A percentile compares a stretch with the other conserved stretches of the same genome.
Evolutionary conservation across 1,140 invertebrate genomes (phyloP).

Genomic region (Meteorus sp.): DNA sequence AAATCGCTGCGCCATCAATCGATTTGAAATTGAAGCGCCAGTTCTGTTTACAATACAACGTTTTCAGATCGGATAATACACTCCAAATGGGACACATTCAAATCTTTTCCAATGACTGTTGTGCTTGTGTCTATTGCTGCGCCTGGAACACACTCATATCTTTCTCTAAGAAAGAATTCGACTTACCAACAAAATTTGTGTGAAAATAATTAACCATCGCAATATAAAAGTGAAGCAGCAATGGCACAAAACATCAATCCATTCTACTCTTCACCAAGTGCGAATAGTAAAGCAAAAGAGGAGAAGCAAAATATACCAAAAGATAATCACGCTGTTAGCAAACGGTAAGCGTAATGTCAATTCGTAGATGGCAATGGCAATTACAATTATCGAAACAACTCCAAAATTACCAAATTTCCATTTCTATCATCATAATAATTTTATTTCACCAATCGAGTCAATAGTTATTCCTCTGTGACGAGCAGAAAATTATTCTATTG

Average conservation of each 20-base stretch:
- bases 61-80: constrained; percentile 40
- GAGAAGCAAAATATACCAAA: constrained; percentile 71
- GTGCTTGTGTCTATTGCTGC: constrained; percentile 27
- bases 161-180: not conserved
- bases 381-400: not conserved
- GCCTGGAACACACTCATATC: not conserved
- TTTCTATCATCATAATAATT: not conserved
- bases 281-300: constrained; percentile 72
- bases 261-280: constrained; percentile 68
- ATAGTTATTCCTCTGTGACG: not conserved
- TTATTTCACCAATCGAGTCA: not conserved
- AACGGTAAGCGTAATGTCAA: constrained; percentile 66
- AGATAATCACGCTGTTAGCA: constrained; percentile 84
- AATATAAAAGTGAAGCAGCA: constrained; percentile 29
- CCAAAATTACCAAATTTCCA: not conserved
- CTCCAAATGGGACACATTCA: constrained; percentile 40
- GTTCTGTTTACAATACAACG: constrained; percentile 42
- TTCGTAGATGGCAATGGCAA: not conserved
- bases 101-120: constrained; percentile 50
- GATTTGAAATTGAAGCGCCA: constrained; percentile 26
- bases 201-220: not conserved
- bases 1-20: not conserved
- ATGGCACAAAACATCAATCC: constrained; percentile 87
- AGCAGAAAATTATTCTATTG: not conserved
- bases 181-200: not conserved